Evolutionary conservation across 30 jellyfish, hydroid and myxozoan species (phyloP).

Genomic region (Cassiopea xamachana): DNA sequence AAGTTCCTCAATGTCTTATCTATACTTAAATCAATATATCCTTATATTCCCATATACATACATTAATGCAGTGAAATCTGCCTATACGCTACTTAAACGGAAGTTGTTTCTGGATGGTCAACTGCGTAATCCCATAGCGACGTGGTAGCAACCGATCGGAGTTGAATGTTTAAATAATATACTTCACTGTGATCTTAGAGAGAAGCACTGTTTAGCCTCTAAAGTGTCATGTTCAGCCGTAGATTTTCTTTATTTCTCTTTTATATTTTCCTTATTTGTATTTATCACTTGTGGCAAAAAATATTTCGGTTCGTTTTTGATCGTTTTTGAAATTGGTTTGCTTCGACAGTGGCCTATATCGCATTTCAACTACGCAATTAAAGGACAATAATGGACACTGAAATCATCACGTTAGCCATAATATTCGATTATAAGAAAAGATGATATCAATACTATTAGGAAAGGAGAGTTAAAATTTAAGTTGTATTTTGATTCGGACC

Average conservation of each 20-base stretch:
- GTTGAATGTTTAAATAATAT: too few relatives aligned
- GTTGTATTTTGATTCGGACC: constrained; percentile 2
- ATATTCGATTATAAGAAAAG: not conserved
- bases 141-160: too few relatives aligned
- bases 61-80: too few relatives aligned
- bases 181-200: too few relatives aligned
- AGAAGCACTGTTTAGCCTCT: too few relatives aligned
- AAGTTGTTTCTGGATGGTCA: not conserved
- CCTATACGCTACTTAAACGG: not conserved
- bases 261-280: too few relatives aligned
- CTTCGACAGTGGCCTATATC: not conserved
- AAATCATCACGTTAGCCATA: constrained; percentile 8
- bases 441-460: constrained; percentile 15
- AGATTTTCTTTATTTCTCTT: too few relatives aligned
- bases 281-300: not conserved
- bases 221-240: too few relatives aligned
- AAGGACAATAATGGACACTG: constrained; percentile 5
- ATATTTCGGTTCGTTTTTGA: not conserved
- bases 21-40: too few relatives aligned
- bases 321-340: not conserved
- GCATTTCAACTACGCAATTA: not conserved
- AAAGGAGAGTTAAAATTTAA: not conserved
- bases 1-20: too few relatives aligned
- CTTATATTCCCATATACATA: too few relatives aligned
- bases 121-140: too few relatives aligned